Conservation (phyloP, 2,888 invertebrate species). For the Dendrolimus houi region DNA sequence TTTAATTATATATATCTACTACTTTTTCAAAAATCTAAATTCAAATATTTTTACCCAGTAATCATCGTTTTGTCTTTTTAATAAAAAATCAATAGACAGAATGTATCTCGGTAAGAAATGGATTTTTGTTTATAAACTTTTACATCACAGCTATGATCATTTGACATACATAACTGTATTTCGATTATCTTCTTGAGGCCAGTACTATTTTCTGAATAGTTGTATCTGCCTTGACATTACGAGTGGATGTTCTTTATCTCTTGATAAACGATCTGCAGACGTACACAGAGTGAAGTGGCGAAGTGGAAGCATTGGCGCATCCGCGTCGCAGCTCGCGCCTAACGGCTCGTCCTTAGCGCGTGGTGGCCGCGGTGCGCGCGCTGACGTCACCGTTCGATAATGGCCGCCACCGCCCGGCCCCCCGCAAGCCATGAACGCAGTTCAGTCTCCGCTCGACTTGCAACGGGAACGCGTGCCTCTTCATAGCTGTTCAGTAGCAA, state of each 20-base stretch:
- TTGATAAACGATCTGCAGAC: conserved; percentile 44
- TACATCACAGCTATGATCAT: too few species aligned
- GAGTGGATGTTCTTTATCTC: conserved; percentile 41
- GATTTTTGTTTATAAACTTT: too few species aligned
- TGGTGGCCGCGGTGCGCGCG: conserved; percentile 66
- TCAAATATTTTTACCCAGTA: too few species aligned
- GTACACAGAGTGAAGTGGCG: conserved; percentile 7
- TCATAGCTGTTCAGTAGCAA: too few species aligned
- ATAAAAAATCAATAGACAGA: too few species aligned
- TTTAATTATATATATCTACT: too few species aligned
- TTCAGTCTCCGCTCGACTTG: conserved; percentile 63
- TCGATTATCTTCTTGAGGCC: too few species aligned
- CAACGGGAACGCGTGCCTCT: conserved; percentile 44
- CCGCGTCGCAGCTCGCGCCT: conserved; percentile 67
- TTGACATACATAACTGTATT: too few species aligned
- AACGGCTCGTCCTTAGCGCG: conserved; percentile 63
- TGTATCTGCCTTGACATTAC: not conserved
- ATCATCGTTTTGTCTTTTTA: too few species aligned
- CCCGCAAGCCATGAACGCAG: conserved; percentile 30
- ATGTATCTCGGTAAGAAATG: too few species aligned
- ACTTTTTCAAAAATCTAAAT: too few species aligned
- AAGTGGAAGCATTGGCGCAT: conserved; percentile 34
- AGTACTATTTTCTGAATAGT: too few species aligned
- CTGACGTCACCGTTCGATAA: conserved; percentile 77
- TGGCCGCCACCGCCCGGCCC: conserved; percentile 54